These are phyloP conservation scores for Chrysotoxum bicinctum DNA, from an alignment of 2,888 invertebrate species.

Conservation along the genomic window DNA sequence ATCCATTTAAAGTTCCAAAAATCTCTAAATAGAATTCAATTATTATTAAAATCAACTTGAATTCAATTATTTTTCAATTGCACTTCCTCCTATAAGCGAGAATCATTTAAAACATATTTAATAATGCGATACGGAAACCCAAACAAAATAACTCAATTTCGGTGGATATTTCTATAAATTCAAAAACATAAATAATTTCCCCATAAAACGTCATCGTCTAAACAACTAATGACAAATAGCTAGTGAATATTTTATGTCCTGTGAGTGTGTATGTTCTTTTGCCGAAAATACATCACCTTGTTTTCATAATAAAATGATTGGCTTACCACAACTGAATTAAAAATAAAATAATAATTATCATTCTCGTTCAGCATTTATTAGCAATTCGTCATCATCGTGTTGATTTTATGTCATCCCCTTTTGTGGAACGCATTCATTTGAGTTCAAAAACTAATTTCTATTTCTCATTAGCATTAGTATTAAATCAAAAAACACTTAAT, in stretches of 20 bases:
- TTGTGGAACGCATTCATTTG: neutral
- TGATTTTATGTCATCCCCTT: neutral
- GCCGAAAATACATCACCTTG: neutral
- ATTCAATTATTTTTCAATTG: slow-evolving; percentile 64
- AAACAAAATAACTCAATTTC: neutral
- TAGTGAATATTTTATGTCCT: neutral
- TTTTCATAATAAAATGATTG: slow-evolving; percentile 20
- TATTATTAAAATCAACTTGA: slow-evolving; percentile 31
- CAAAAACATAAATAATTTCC: neutral
- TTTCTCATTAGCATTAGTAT: slow-evolving; percentile 19
- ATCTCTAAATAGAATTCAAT: slow-evolving; percentile 47
- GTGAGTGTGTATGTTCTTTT: neutral
- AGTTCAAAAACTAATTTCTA: slow-evolving; percentile 32
- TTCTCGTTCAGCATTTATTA: neutral
- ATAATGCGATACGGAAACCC: neutral
- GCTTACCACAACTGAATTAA: slow-evolving; percentile 3
- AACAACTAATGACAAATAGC: slow-evolving; percentile 27
- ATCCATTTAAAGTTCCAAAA: slow-evolving; percentile 39
- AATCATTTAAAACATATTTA: neutral
- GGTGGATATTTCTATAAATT: neutral
- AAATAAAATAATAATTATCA: slow-evolving; percentile 28
- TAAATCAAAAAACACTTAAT: slow-evolving; percentile 29
- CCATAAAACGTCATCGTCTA: slow-evolving; percentile 24
- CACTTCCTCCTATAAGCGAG: slow-evolving; percentile 4
- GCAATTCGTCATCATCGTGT: slow-evolving; percentile 12